A percentile compares a stretch with the other conserved stretches of the same genome.
phyloP scores from a whole-genome alignment of 2,113 vertebrate genomes.

The Takifugu bimaculatus region DNA sequence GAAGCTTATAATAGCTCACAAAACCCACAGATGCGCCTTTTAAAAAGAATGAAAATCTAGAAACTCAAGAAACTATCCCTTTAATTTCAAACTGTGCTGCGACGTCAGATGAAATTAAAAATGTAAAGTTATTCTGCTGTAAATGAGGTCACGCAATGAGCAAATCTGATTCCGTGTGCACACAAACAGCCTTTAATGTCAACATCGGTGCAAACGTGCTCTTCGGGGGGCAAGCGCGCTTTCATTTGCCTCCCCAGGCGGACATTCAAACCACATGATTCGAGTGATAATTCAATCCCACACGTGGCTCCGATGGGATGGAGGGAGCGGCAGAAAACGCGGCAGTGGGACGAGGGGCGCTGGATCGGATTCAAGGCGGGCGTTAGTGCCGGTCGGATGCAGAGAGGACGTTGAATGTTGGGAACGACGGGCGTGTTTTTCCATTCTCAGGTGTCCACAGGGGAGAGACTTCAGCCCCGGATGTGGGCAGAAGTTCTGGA shows the following conservation, averaged over 20 bases:
- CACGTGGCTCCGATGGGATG: conserved; percentile 35
- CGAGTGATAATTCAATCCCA: conserved; percentile 48
- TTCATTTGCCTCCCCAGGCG: conserved; percentile 42
- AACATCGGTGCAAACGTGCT: conserved; percentile 31
- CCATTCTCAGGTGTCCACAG: not conserved
- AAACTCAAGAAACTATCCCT: not conserved
- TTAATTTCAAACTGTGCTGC: not conserved
- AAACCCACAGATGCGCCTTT: no score
- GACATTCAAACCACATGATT: conserved; percentile 53
- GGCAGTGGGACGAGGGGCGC: conserved; percentile 9
- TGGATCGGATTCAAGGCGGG: conserved; percentile 25
- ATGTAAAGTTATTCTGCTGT: not conserved
- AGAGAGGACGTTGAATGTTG: no score
- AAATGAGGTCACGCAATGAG: not conserved
- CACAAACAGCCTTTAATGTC: conserved; percentile 16
- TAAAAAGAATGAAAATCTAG: no score
- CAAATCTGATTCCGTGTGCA: not conserved
- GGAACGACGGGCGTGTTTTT: not conserved
- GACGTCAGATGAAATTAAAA: not conserved
- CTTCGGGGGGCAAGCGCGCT: conserved; percentile 20
- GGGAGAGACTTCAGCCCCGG: conserved; percentile 12
- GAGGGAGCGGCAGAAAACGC: conserved; percentile 40
- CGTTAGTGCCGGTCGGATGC: no score
- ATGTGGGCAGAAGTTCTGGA: conserved; percentile 19
- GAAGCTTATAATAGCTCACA: no score